Conservation (phyloP, 2,888 invertebrate genomes). For the Choreutis nemorana region DNA sequence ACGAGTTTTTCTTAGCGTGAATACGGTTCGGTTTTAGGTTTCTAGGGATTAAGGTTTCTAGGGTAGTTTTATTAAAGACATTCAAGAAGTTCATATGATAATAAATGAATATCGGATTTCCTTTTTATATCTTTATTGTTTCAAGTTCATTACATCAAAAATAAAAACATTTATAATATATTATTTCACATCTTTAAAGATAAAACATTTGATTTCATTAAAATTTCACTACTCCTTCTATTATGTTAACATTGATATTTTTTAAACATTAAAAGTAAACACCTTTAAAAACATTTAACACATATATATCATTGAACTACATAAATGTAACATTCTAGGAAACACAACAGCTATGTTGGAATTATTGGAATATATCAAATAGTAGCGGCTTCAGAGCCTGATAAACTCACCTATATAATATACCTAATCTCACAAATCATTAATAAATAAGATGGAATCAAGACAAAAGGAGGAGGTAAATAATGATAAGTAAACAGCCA, state of each 20-base stretch:
- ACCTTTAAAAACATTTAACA: constrained; percentile 56
- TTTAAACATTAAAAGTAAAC: constrained; percentile 44
- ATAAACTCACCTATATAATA: no score
- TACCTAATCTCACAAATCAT: no score
- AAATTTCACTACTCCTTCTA: constrained; percentile 39
- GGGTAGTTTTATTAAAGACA: no score
- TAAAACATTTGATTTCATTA: constrained; percentile 40
- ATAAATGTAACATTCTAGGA: constrained; percentile 29
- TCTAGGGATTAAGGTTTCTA: no score
- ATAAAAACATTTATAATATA: constrained; percentile 34
- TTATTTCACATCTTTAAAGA: constrained; percentile 25
- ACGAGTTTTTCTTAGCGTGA: no score
- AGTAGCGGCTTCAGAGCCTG: no score
- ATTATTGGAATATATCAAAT: constrained; percentile 18
- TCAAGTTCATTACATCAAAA: constrained; percentile 20
- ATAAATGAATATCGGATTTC: constrained; percentile 18
- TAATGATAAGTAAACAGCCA: no score
- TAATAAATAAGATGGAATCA: no score
- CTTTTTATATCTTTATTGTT: constrained; percentile 39
- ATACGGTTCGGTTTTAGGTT: no score
- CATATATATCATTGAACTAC: constrained; percentile 32
- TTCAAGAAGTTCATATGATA: no score
- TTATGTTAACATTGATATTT: constrained; percentile 19
- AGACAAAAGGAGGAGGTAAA: no score
- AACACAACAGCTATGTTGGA: constrained; percentile 49